Percentiles rank a stretch among this genome's conserved stretches.
Conservation (phyloP, 2,797 vertebrate species). For the Bucorvus abyssinicus region DNA sequence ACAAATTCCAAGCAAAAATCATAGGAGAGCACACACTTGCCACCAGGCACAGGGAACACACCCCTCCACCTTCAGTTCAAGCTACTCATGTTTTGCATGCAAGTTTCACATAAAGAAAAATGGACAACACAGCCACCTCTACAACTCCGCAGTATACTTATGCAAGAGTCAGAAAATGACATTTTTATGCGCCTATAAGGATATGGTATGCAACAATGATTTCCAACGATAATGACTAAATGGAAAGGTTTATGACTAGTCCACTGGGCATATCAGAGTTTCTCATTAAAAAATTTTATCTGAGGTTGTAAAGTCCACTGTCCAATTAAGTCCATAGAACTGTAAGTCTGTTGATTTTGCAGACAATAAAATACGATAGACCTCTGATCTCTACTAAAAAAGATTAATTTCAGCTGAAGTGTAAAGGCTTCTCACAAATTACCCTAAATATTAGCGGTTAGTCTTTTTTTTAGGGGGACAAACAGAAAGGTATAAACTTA, state of each 20-base stretch:
- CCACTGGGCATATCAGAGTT: not conserved
- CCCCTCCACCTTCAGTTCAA: not conserved
- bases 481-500: not conserved
- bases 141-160: not conserved
- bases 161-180: conserved; percentile 17
- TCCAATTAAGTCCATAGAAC: conserved; percentile 19
- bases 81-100: not conserved
- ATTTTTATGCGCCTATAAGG: conserved; percentile 13
- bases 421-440: not conserved
- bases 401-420: not conserved
- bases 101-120: not conserved
- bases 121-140: not conserved
- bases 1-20: not conserved
- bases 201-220: not conserved
- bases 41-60: not conserved
- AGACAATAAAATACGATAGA: not conserved
- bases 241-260: conserved; percentile 17
- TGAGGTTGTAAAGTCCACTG: conserved; percentile 57
- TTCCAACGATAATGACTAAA: conserved; percentile 43
- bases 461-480: not conserved
- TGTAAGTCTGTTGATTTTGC: not conserved
- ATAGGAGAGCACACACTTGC: not conserved
- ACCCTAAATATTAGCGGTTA: not conserved
- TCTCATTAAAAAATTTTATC: conserved; percentile 27
- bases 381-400: not conserved